phyloP scores from a whole-genome alignment of 2,888 invertebrate species.

The Watsonalla binaria region DNA sequence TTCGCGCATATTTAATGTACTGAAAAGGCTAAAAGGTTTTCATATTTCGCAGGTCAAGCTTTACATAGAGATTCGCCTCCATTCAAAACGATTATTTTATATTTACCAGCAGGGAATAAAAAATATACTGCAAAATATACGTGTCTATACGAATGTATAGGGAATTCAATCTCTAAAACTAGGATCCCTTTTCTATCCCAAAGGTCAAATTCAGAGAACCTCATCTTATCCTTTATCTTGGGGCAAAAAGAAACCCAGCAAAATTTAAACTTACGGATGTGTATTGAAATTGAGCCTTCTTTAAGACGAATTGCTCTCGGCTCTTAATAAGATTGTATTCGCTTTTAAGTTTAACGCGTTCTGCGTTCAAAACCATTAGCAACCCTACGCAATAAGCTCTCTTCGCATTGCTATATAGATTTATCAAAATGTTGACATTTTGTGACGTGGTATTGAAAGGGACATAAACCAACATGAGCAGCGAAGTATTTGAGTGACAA shows the following conservation, averaged over 20 bases:
- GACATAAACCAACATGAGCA: neutral
- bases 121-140: neutral
- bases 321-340: slow-evolving; percentile 14
- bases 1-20: slow-evolving; percentile 76
- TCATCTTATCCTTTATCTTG: slow-evolving; percentile 14
- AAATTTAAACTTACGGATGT: slow-evolving; percentile 8
- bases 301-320: slow-evolving; percentile 4
- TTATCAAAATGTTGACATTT: neutral
- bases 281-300: slow-evolving; percentile 6
- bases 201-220: slow-evolving; percentile 16
- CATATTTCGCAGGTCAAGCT: slow-evolving; percentile 65
- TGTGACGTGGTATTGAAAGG: neutral
- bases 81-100: slow-evolving; percentile 40
- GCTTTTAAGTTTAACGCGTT: neutral
- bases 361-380: neutral
- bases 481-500: neutral
- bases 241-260: slow-evolving; percentile 10
- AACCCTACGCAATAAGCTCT: too few species aligned
- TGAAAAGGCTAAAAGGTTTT: slow-evolving; percentile 70
- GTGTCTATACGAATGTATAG: slow-evolving; percentile 16
- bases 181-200: slow-evolving; percentile 16
- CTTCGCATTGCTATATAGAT: too few species aligned
- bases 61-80: slow-evolving; percentile 60
- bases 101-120: neutral
- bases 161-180: slow-evolving; percentile 20